Evolutionary conservation across 1,140 invertebrate genomes (phyloP), one percentile per base, ranked within the genome.

Genomic region (Meloidogyne floridensis): DNA sequence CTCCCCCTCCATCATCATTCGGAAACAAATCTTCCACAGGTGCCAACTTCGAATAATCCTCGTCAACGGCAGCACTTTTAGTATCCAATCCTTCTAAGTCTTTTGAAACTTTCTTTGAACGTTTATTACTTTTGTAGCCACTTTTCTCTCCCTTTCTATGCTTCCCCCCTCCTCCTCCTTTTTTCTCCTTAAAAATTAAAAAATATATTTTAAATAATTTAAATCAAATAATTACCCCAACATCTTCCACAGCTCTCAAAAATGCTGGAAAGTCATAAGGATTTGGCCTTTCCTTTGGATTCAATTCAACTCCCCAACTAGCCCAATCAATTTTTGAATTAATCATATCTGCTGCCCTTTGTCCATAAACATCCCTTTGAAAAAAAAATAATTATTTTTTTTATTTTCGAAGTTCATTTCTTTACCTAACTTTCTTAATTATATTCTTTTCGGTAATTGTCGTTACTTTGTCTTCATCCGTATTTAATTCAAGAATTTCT

Each of bases 391-490:
- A 59, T 9, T 59, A 59, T 15, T n/a, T n/a, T n/a, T 15, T 5
- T 59, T 15, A 15, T 59, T 59, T 59, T 59, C 15, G 13, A n/a
- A n/a, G 7, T n/a, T n/a, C 7, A 65, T n/a, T 47, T 47, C 32
- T 47, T 47, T 65, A 65, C 59, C 59, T 65, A 8, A 65, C 59
- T 65, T 65, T 65, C 15, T 65, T 65, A 6, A 65, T 65, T n/a
- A 65, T 65, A 65, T 65, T 65, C 59, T 18, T 65, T 65, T 65
- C 59, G 7, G 59, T 65, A 65, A 65, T 65, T 65, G 59, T 65
- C n/a, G 59, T 65, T n/a, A 65, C 59, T 65, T 65, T 65, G n/a
- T 65, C 59, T n/a, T 65, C 59, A 65, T 65, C 59, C n/a, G 59
- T 65, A 65, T 65, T 65, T n/a, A 65, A 65, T 65, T 65, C 59